Evolutionary conservation across 2,113 vertebrate species (phyloP).

Genomic region (Ondatra zibethicus): DNA sequence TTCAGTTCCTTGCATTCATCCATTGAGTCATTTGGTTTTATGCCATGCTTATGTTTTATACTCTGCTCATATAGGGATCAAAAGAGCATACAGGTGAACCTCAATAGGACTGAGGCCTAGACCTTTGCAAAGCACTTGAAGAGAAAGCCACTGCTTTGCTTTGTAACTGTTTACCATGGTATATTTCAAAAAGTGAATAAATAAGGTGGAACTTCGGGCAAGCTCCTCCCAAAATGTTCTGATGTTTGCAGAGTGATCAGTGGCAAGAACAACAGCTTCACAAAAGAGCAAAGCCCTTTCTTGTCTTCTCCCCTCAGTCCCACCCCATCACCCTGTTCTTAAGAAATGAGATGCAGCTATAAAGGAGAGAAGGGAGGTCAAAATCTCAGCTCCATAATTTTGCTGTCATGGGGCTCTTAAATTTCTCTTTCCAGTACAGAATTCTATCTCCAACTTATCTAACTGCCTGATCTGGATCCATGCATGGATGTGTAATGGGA

Average conservation of each 20-base stretch:
- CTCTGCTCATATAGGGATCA: background rate
- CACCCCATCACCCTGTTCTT: background rate
- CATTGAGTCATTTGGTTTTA: background rate
- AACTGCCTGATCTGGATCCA: background rate
- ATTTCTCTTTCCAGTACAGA: background rate
- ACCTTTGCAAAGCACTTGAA: too few relatives aligned
- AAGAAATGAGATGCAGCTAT: background rate
- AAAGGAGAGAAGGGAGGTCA: background rate
- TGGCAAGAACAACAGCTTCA: background rate
- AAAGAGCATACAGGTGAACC: background rate
- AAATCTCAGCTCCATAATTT: background rate
- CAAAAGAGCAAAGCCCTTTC: background rate
- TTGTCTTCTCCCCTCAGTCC: background rate
- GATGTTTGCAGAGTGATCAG: background rate
- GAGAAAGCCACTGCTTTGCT: background rate
- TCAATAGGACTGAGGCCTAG: background rate
- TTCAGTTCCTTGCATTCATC: background rate
- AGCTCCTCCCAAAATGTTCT: background rate
- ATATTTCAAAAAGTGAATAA: background rate
- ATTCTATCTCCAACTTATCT: background rate
- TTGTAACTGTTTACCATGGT: background rate
- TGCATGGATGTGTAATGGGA: background rate
- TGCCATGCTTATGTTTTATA: too few relatives aligned
- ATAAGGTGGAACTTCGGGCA: background rate
- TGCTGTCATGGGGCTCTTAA: too few relatives aligned